phyloP scores from a whole-genome alignment of 2,888 invertebrate genomes.

The Tetheella fluctuosa region DNA sequence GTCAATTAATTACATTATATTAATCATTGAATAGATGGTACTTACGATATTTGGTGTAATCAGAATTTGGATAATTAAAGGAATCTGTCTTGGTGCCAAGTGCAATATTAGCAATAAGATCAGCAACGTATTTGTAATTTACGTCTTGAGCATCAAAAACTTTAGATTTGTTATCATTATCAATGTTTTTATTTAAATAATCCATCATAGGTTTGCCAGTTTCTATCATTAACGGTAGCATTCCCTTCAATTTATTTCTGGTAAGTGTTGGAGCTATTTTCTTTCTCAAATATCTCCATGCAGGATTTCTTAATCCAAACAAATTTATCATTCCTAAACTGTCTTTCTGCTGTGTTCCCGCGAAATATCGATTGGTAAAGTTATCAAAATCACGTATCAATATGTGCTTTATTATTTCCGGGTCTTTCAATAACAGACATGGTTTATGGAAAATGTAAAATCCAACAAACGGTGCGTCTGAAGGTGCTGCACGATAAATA shows the following conservation, averaged over 20 bases:
- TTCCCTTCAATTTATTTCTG: slow-evolving; percentile 30
- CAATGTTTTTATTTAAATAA: slow-evolving; percentile 22
- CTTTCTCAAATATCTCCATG: slow-evolving; percentile 38
- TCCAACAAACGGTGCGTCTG: slow-evolving; percentile 32
- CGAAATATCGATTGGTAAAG: slow-evolving; percentile 38
- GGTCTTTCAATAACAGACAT: slow-evolving; percentile 36
- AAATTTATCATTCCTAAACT: slow-evolving; percentile 42
- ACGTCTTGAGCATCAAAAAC: slow-evolving; percentile 33
- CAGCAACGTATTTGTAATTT: slow-evolving; percentile 36
- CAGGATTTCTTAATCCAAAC: slow-evolving; percentile 38
- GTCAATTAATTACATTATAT: too few relatives aligned
- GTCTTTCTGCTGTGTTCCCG: slow-evolving; percentile 36
- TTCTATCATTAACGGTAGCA: slow-evolving; percentile 37
- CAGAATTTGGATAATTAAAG: slow-evolving; percentile 31
- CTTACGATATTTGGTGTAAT: slow-evolving; percentile 36
- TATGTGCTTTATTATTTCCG: slow-evolving; percentile 39
- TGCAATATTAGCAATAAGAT: slow-evolving; percentile 38
- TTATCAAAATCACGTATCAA: slow-evolving; percentile 35
- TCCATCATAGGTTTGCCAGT: slow-evolving; percentile 34
- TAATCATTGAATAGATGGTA: slow-evolving; percentile 9
- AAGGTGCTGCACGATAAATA: slow-evolving; percentile 26
- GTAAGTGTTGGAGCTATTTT: slow-evolving; percentile 36
- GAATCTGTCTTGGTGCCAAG: slow-evolving; percentile 38
- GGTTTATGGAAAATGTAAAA: slow-evolving; percentile 45
- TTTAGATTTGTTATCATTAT: slow-evolving; percentile 11